These are phyloP conservation scores for Pilophorus perplexus DNA, from an alignment of 2,888 invertebrate species.

Conservation along the genomic window DNA sequence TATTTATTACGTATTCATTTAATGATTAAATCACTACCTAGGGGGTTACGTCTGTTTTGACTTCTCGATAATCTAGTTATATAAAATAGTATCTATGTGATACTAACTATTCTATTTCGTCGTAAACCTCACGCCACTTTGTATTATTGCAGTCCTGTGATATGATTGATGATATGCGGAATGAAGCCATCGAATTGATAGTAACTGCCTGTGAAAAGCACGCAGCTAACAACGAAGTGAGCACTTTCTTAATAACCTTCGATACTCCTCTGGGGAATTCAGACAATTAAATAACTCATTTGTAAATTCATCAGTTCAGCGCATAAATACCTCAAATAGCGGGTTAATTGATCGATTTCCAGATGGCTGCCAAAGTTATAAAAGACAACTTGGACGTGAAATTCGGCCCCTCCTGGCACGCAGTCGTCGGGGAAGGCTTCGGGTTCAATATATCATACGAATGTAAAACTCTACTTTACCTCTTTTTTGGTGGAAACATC, in stretches of 20 bases:
- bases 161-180: slow-evolving; percentile 90
- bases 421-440: slow-evolving; percentile 93
- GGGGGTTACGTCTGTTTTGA: too few species aligned
- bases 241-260: slow-evolving; percentile 17
- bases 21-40: too few species aligned
- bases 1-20: too few species aligned
- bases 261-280: too few species aligned
- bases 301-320: background rate
- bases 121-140: too few species aligned
- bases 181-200: slow-evolving; percentile 84
- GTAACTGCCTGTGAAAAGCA: slow-evolving; percentile 93
- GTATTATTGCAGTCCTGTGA: slow-evolving; percentile 79
- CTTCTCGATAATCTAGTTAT: too few species aligned
- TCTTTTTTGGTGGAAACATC: slow-evolving; percentile 88
- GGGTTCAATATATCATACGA: slow-evolving; percentile 92
- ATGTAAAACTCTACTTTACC: slow-evolving; percentile 78
- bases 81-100: too few species aligned
- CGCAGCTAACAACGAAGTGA: slow-evolving; percentile 77
- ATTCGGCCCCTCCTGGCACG: slow-evolving; percentile 91
- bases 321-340: background rate
- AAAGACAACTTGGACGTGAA: slow-evolving; percentile 95
- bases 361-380: slow-evolving; percentile 87
- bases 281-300: too few species aligned
- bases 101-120: too few species aligned
- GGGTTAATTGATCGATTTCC: slow-evolving; percentile 51